A percentile compares a stretch with the other conserved stretches of the same genome.
Evolutionary conservation across 1,140 invertebrate genomes (phyloP).

Genomic region (Oscheius sp.): DNA sequence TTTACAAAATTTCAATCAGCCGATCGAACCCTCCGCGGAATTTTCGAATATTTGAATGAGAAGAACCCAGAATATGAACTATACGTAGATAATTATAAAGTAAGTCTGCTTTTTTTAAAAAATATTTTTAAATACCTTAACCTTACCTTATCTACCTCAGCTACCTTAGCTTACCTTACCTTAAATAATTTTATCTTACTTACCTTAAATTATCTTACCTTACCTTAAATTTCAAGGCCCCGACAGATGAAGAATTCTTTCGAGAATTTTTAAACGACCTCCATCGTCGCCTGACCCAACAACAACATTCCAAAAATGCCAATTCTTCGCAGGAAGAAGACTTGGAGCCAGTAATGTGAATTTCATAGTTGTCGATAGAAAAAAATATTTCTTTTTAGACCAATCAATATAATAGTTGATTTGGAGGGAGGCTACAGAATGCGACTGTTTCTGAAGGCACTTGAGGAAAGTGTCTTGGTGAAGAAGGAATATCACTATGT

Average conservation of each 20-base stretch:
- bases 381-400: slow-evolving; percentile 22
- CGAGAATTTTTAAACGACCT: slow-evolving; percentile 33
- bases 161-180: no score
- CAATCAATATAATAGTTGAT: slow-evolving; percentile 33
- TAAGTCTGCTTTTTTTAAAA: background rate
- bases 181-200: no score
- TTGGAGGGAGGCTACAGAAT: slow-evolving; percentile 30
- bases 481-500: slow-evolving; percentile 40
- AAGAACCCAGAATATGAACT: slow-evolving; percentile 24
- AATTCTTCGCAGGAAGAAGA: slow-evolving; percentile 22
- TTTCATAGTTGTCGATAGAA: background rate
- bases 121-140: background rate
- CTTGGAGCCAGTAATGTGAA: background rate
- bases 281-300: slow-evolving; percentile 27
- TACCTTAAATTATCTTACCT: no score
- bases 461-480: slow-evolving; percentile 36
- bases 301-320: slow-evolving; percentile 18
- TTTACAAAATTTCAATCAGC: slow-evolving; percentile 4
- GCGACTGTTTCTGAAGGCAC: slow-evolving; percentile 25
- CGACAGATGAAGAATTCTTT: slow-evolving; percentile 27
- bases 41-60: slow-evolving; percentile 27
- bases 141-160: background rate
- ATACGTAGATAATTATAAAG: slow-evolving; percentile 29
- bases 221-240: slow-evolving; percentile 23
- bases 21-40: slow-evolving; percentile 25